Evolutionary conservation across 2,888 invertebrate species (phyloP), one percentile per base, ranked within the genome.

Genomic region (Ligdia adustata): DNA sequence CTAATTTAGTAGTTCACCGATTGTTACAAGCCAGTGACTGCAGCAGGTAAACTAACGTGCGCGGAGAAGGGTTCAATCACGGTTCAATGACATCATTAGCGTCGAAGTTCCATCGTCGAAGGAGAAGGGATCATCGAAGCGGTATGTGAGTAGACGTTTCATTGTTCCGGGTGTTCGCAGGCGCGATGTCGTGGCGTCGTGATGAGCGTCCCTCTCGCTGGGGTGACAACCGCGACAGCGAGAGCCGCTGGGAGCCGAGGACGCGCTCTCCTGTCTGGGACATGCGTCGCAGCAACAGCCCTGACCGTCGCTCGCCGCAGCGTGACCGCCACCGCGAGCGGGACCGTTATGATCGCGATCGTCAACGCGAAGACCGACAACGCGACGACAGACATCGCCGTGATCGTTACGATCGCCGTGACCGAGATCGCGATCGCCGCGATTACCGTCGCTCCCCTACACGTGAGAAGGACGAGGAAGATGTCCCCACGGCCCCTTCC

Each of bases 181-280:
- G 82, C 74, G 69, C 66, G 64, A 88, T 88, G 89, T 88, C 88
- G 69, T 85, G 89, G 88, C 79, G 89, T 55, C 74, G 84, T 43
- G 84, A 86, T 52, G 84, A 82, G 54, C 76, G 86, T 41, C 66
- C 68, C 43, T 64, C 79, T 52, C 77, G 86, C 11, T 86, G 87
- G 86, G 77, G 73, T 50, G 79, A 76, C n/a, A 52, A 60, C 16
- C 35, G 50, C 27, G 58, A 60, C 27, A 50, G 62, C 52, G 64
- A 60, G 34, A 37, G 52, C 12, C 7, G 22, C 2, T 2, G 6
- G 2, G 54, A 76, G 14, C 4, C 9, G 26, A 32, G 51, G 5
- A 13, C 40, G 26, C 38, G 85, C 22, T 75, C 81, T 54, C 86
- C 84, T 14, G 80, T 74, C 22, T 84, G 87, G 86, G 85, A 85